Base-by-base conservation (phyloP, 2,888 invertebrate genomes). In the Dryomyza anilis region DNA sequence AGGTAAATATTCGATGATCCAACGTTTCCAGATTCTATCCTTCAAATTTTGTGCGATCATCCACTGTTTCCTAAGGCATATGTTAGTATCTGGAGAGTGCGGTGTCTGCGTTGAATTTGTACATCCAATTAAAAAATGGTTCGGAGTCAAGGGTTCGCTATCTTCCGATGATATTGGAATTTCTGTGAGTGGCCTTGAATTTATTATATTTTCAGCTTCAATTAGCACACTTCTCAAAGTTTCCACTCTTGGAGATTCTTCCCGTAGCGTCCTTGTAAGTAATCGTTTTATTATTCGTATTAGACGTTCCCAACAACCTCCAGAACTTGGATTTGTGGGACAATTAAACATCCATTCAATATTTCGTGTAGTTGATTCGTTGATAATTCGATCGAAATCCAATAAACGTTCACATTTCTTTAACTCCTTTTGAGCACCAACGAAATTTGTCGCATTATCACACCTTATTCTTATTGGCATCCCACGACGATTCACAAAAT, bases 401-500 rank as follows among this genome's bases (percentile, higher is more conserved):
- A 6, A 36, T 6, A 36, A 36, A 6, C 36, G 36, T 12, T 36
- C n/a, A 14, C n/a, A 12, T 6, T 12, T 12, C 36, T 36, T 36
- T n/a, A 36, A 36, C n/a, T 36, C 36, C 36, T 36, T 36, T 36
- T 36, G 36, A n/a, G 36, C 36, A 36, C 36, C 36, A 36, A 36
- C 36, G 6, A 36, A 36, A n/a, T 36, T 36, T 3, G 36, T 36
- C n/a, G n/a, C n/a, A n/a, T n/a, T n/a, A n/a, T n/a, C n/a, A n/a
- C n/a, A n/a, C n/a, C n/a, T n/a, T n/a, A n/a, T n/a, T n/a, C 59
- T 30, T 7, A 62, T n/a, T 29, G 63, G 67, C 5, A 4, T 64
- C 8, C 68, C 66, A 14, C 68, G 19, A 12, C 66, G 63, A 21
- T 61, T 66, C 1, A 68, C 30, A 27, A 69, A 67, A 30, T 68